Base-by-base conservation (phyloP, 2,888 invertebrate genomes). In the Pherbina coryleti region DNA sequence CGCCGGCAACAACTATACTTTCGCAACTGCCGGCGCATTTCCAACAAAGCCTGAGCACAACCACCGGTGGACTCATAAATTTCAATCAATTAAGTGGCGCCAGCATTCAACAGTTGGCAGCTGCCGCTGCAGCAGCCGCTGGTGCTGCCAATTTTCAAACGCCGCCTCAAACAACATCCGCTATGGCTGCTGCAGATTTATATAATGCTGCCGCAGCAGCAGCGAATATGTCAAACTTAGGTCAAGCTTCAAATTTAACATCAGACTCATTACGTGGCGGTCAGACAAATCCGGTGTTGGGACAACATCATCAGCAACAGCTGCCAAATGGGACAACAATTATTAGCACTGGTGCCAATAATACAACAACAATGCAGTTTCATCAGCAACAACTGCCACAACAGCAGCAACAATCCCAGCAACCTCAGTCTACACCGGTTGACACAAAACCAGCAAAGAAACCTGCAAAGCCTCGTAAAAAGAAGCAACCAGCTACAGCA, bases 1-100 rank as follows among this genome's bases (percentile, higher is more conserved):
- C 85, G 14, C 76, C 82, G 9, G 67, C 34, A 9, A 73, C 76
- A 5, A 79, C 83, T 5, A 84, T 88, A 71, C 86, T 90, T 51
- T 90, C 90, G 0, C 90, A 90, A 80, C 77, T 90, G 79, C 89
- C 89, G 5, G 85, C 88, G n/a, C 89, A 89, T 77, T 87, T 89
- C 79, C 90, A 89, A 75, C 90, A 90, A 79, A 89, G 86, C 55
- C 79, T 90, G 19, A 84, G 84, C 72, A 60, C 71, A 31, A 76
- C 81, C 5, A 89, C 89, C 78, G 82, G 84, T 72, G 84, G 84
- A 70, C 85, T 86, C 25, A 88, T 90, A 19, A 90, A 90, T 82
- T 84, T 90, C 49, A 89, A 89, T 82, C 90, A 89, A 78, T 79
- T 90, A 78, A 89, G 84, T 79, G 85, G 88, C 28, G 86, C 90